Base-by-base conservation (phyloP, 1,140 invertebrate species). In the Melitaea cinxia region DNA sequence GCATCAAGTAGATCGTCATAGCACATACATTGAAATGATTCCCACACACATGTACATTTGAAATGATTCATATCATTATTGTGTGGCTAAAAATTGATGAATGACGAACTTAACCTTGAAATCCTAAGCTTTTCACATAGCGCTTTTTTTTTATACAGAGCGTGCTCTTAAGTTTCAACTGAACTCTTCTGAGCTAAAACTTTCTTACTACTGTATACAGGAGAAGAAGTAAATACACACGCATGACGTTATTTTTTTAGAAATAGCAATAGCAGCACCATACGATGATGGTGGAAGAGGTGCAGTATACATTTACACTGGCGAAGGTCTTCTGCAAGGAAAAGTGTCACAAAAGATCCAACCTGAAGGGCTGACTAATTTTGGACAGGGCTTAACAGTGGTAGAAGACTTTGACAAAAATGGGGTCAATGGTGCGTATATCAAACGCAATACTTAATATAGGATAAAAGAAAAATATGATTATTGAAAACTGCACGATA, bases 201-300 rank as follows among this genome's bases (percentile, higher is more conserved):
- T n/a, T n/a, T n/a, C n/a, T n/a, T n/a, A n/a, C n/a, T n/a, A n/a
- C n/a, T n/a, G n/a, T n/a, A n/a, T n/a, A n/a, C n/a, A n/a, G n/a
- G n/a, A n/a, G n/a, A n/a, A n/a, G n/a, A n/a, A n/a, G n/a, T n/a
- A n/a, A n/a, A n/a, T n/a, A n/a, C n/a, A n/a, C n/a, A n/a, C n/a
- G 24, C 6, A 26, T 26, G 6, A 26, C 24, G 6, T 26, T 26
- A 0, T 19, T 19, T 26, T 62, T 83, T 10, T 65, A 88, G 93
- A 94, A 70, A 77, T 94, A 26, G 93, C 91, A 19, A 91, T 94
- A 21, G 90, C 91, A 21, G 93, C 93, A 4, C 93, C 93, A 0
- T 93, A 92, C 65, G 93, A 93, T 71, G 77, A 92, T 30, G 73
- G 76, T 0, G 91, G 91, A 0, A 72, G 52, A 26, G 93, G 93